A percentile compares a stretch with the other conserved stretches of the same genome.
These are phyloP conservation scores for Venturia canescens DNA, from an alignment of 1,140 invertebrate genomes.

Conservation along the genomic window DNA sequence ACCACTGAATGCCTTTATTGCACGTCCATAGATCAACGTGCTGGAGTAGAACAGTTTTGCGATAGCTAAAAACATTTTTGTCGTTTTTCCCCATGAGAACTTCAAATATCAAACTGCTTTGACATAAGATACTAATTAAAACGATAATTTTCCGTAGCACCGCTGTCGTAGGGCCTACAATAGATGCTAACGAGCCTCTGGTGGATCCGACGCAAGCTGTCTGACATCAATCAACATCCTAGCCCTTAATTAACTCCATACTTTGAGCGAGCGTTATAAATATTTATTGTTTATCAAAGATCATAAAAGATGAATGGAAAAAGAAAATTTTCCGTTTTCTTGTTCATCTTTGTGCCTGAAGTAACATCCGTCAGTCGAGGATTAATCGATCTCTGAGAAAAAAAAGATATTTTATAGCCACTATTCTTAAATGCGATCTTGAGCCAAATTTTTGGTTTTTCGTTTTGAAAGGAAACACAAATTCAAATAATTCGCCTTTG, in stretches of 20 bases:
- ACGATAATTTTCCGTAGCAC: conserved; percentile 71
- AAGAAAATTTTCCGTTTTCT: not conserved
- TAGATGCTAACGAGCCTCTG: conserved; percentile 70
- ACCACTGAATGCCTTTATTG: too few relatives aligned
- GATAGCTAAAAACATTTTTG: not conserved
- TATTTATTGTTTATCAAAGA: conserved; percentile 36
- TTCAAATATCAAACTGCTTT: not conserved
- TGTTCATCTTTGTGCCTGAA: not conserved
- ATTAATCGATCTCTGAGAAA: conserved; percentile 1
- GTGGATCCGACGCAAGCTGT: conserved; percentile 66
- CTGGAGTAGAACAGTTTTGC: too few relatives aligned
- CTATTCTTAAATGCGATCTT: not conserved
- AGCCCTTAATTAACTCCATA: conserved; percentile 26
- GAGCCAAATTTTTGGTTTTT: not conserved
- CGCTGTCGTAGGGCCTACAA: conserved; percentile 72
- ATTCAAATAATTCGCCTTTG: not conserved
- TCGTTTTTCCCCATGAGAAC: too few relatives aligned
- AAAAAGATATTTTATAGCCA: conserved; percentile 6
- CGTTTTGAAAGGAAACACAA: not conserved
- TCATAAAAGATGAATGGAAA: not conserved
- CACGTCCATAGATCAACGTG: too few relatives aligned
- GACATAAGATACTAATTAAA: conserved; percentile 10
- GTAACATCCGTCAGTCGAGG: not conserved
- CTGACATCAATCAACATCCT: conserved; percentile 50
- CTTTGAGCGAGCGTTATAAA: conserved; percentile 25